Conservation (phyloP, 2,113 vertebrate species). For the Etia nguti region DNA sequence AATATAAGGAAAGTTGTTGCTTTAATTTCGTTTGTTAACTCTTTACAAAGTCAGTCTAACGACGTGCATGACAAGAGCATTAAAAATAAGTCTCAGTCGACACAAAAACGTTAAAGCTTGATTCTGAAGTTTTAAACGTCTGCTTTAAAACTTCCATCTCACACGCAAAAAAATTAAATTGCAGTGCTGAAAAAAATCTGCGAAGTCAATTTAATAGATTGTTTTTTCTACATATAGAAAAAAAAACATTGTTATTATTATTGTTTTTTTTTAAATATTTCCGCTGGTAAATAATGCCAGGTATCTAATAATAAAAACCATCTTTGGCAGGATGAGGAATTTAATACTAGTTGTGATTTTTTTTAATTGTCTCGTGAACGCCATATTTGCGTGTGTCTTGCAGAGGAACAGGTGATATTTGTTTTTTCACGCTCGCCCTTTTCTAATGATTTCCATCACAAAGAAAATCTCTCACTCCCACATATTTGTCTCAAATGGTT, state of each 20-base stretch:
- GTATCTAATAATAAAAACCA: background rate
- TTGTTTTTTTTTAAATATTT: background rate
- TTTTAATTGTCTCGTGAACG: background rate
- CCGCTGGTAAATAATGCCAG: background rate
- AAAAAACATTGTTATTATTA: accelerated
- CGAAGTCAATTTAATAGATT: background rate
- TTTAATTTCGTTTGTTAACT: background rate
- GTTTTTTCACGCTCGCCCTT: background rate
- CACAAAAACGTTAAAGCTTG: background rate
- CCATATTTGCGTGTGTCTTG: background rate
- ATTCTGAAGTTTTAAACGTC: background rate
- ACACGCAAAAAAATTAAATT: background rate
- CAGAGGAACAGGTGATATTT: background rate
- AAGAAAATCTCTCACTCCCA: background rate
- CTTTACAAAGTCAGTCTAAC: background rate
- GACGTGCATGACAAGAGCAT: accelerated
- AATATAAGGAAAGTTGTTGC: background rate
- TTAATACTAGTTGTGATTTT: background rate
- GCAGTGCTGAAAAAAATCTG: accelerated
- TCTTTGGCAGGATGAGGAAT: background rate
- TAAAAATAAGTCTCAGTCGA: background rate
- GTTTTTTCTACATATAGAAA: background rate
- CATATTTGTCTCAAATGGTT: background rate
- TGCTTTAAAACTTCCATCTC: background rate
- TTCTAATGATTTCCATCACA: background rate